phyloP scores from a whole-genome alignment of 2,888 invertebrate species.

The Himalopsyche tibetana region DNA sequence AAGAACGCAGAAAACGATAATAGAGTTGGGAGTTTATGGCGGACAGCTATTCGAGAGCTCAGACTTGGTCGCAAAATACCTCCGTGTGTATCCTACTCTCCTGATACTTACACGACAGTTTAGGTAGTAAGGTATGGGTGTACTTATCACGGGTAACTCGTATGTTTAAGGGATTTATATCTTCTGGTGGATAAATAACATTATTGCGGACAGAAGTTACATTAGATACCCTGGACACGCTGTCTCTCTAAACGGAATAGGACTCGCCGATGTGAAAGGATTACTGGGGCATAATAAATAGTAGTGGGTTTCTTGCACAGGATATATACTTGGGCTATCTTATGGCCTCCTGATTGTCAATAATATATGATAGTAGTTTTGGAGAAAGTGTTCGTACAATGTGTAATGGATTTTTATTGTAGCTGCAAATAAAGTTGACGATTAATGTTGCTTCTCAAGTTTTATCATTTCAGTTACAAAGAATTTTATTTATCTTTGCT shows the following conservation, averaged over 20 bases:
- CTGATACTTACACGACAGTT: conserved; percentile 61
- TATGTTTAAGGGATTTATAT: conserved; percentile 62
- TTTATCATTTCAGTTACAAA: neutral
- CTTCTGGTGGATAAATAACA: conserved; percentile 58
- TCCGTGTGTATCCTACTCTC: conserved; percentile 48
- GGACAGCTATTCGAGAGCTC: conserved; percentile 54
- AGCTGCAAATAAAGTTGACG: neutral
- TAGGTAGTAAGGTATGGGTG: conserved; percentile 59
- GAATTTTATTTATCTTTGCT: no score
- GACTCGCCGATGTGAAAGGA: conserved; percentile 44
- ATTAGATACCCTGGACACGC: conserved; percentile 50
- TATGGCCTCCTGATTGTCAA: conserved; percentile 30
- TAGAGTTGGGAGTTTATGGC: conserved; percentile 65
- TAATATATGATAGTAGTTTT: conserved; percentile 34
- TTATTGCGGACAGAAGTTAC: conserved; percentile 51
- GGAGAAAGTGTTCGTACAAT: conserved; percentile 13
- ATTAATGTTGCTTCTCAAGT: neutral
- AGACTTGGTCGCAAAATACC: conserved; percentile 53
- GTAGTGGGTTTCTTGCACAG: conserved; percentile 26
- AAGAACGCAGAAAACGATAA: conserved; percentile 65
- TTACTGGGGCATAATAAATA: conserved; percentile 46
- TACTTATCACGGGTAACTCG: conserved; percentile 62
- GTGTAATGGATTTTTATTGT: conserved; percentile 30
- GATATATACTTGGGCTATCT: conserved; percentile 16
- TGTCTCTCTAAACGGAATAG: conserved; percentile 20